phyloP scores from a whole-genome alignment of 2,888 invertebrate species.

The Tachystola acroxantha region DNA sequence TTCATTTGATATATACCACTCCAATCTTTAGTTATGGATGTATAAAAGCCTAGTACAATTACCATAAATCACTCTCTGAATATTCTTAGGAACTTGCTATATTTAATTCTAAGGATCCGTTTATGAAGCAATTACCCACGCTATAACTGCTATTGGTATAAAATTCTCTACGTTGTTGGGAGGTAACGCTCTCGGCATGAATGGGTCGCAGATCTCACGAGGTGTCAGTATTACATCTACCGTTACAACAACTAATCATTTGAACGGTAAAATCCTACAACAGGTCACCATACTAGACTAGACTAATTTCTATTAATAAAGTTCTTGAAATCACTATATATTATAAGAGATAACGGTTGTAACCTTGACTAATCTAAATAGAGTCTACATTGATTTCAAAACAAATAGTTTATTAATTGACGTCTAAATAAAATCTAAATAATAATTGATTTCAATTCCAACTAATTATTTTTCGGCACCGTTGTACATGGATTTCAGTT shows the following conservation, averaged over 20 bases:
- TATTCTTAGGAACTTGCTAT: no score
- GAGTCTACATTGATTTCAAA: no score
- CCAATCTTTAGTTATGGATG: no score
- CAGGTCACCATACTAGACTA: conserved; percentile 18
- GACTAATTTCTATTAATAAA: conserved; percentile 1
- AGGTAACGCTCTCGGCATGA: conserved; percentile 10
- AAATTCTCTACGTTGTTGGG: conserved; percentile 15
- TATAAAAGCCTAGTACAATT: background rate
- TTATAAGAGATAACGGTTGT: no score
- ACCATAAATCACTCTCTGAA: conserved; percentile 5
- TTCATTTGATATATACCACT: no score
- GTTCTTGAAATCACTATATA: background rate
- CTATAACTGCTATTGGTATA: conserved; percentile 23
- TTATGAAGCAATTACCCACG: conserved; percentile 24
- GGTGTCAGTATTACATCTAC: conserved; percentile 26
- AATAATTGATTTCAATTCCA: no score
- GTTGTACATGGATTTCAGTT: no score
- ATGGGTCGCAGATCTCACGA: conserved; percentile 17
- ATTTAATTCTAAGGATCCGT: conserved; percentile 8
- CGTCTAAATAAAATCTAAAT: no score
- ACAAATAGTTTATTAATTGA: no score
- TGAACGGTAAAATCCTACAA: conserved; percentile 43
- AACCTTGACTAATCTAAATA: no score
- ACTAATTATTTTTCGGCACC: no score
- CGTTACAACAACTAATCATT: conserved; percentile 37